Evolutionary conservation across 2,888 invertebrate species (phyloP).

Genomic region (Galerucella nymphaeae): DNA sequence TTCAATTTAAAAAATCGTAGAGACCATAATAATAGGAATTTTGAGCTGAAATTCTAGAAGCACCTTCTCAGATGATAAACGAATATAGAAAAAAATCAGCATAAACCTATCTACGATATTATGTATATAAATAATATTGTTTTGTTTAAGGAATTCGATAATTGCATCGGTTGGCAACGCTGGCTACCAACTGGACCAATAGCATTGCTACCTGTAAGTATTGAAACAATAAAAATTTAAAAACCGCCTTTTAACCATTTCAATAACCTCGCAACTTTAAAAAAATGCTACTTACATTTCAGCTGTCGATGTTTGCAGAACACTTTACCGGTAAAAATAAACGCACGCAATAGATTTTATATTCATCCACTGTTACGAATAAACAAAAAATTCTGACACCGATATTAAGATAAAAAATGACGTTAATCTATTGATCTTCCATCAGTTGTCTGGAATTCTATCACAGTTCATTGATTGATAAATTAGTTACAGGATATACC

Average conservation of each 20-base stretch:
- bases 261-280: neutral
- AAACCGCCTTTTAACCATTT: neutral
- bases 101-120: too few species aligned
- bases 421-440: too few species aligned
- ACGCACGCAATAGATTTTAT: neutral
- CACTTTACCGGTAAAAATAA: neutral
- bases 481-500: too few species aligned
- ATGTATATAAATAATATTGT: conserved; percentile 7
- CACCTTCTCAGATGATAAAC: too few species aligned
- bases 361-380: neutral
- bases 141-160: conserved; percentile 70
- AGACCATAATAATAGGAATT: too few species aligned
- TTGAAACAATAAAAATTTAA: neutral
- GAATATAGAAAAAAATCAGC: too few species aligned
- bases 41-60: too few species aligned
- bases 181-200: conserved; percentile 93
- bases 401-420: neutral
- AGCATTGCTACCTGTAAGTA: conserved; percentile 84
- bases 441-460: too few species aligned
- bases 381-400: neutral
- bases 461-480: too few species aligned
- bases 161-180: conserved; percentile 95
- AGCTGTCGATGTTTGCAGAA: neutral
- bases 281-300: neutral
- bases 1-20: too few species aligned